These are phyloP conservation scores for Python bivittatus DNA, from an alignment of 2,113 vertebrate species.

Conservation along the genomic window DNA sequence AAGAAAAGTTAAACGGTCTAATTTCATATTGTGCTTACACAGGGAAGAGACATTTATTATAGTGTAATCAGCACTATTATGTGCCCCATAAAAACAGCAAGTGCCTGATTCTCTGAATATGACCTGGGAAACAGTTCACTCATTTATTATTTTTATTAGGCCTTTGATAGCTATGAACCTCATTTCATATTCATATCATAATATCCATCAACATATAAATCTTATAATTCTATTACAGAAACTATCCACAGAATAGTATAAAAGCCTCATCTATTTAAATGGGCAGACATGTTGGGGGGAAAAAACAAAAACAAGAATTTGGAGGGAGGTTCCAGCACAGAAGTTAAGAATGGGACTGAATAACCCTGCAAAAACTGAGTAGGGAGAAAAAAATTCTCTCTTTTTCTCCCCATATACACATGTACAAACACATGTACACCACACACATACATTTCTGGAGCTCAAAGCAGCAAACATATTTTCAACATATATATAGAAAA, in stretches of 20 bases:
- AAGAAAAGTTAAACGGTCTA: conserved; percentile 16
- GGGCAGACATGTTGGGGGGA: rapidly evolving
- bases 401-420: background rate
- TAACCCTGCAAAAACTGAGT: background rate
- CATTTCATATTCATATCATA: conserved; percentile 4
- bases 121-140: conserved; percentile 32
- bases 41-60: conserved; percentile 33
- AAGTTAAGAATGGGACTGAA: background rate
- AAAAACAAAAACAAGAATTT: background rate
- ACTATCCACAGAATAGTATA: background rate
- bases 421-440: background rate
- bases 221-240: background rate
- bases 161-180: background rate
- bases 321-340: background rate
- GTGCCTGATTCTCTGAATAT: background rate
- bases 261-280: background rate
- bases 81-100: conserved; percentile 9
- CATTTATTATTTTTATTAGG: conserved; percentile 12
- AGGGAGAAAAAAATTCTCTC: background rate
- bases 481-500: background rate
- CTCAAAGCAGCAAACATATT: background rate
- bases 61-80: conserved; percentile 26
- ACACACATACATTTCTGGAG: background rate
- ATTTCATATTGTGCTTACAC: conserved; percentile 22
- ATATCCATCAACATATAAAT: conserved; percentile 25